A percentile compares a stretch with the other conserved stretches of the same genome.
phyloP scores from a whole-genome alignment of 2,888 invertebrate species.

The Sthenelais limicola region DNA sequence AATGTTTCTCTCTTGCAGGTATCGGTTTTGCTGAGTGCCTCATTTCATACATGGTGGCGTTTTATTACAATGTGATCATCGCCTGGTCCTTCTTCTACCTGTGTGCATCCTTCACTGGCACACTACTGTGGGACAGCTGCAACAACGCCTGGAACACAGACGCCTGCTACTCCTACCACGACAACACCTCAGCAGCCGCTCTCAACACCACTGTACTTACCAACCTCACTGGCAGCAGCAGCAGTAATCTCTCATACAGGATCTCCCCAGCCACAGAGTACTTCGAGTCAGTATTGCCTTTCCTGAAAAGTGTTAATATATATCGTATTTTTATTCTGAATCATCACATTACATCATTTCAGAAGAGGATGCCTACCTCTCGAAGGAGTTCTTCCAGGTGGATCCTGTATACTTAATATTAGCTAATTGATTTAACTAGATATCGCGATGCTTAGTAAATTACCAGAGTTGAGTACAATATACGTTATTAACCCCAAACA shows the following conservation, averaged over 20 bases:
- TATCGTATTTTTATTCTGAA: no score
- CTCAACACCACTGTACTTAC: not conserved
- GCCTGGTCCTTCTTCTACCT: constrained; percentile 89
- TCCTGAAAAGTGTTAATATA: no score
- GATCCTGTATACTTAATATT: no score
- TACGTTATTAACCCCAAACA: no score
- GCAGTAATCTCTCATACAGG: not conserved
- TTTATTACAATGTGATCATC: constrained; percentile 82
- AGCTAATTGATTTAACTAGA: no score
- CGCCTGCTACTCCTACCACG: constrained; percentile 73
- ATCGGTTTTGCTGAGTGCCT: constrained; percentile 70
- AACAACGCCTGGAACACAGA: constrained; percentile 87
- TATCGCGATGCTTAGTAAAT: no score
- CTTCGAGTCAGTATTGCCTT: constrained; percentile 75
- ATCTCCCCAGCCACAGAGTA: constrained; percentile 83
- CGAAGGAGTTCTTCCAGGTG: no score
- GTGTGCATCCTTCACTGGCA: constrained; percentile 79
- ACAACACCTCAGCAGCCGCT: constrained; percentile 2
- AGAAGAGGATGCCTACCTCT: no score
- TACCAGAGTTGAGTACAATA: no score
- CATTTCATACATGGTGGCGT: constrained; percentile 70
- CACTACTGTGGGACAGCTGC: constrained; percentile 85
- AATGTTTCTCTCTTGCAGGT: constrained; percentile 79
- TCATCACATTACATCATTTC: no score
- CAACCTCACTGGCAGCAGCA: not conserved